Evolutionary conservation across 2,797 vertebrate species (phyloP).

Genomic region (Caiman crocodilus): DNA sequence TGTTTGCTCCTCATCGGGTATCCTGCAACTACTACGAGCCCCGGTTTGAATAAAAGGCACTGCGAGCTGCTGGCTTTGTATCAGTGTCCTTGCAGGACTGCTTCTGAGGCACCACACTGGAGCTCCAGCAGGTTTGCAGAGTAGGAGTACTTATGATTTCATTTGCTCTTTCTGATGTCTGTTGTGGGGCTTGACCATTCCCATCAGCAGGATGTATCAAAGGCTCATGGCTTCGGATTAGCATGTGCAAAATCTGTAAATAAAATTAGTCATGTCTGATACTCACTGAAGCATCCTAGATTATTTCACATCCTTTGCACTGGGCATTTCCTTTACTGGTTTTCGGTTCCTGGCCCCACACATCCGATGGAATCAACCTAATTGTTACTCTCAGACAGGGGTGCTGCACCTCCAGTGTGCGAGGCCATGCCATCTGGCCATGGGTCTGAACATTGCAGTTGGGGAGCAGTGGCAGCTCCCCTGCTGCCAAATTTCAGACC

Average conservation of each 20-base stretch:
- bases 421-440: no score
- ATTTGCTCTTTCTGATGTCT: not conserved
- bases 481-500: no score
- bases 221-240: not conserved
- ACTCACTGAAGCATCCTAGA: not conserved
- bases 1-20: not conserved
- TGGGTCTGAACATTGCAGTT: no score
- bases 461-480: no score
- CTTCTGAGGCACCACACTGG: not conserved
- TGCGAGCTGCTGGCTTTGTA: not conserved
- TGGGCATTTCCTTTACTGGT: not conserved
- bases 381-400: no score
- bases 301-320: not conserved
- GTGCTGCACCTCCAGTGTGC: no score
- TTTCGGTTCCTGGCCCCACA: not conserved
- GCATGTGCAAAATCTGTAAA: not conserved
- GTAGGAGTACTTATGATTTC: fast-evolving
- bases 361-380: no score
- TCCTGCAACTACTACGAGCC: not conserved
- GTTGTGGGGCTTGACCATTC: not conserved
- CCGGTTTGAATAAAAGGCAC: not conserved
- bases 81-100: fast-evolving
- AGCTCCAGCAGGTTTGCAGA: not conserved
- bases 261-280: not conserved
- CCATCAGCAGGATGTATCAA: not conserved